Conservation (phyloP, 2,888 invertebrate species). For the Pollenia angustigena region DNA sequence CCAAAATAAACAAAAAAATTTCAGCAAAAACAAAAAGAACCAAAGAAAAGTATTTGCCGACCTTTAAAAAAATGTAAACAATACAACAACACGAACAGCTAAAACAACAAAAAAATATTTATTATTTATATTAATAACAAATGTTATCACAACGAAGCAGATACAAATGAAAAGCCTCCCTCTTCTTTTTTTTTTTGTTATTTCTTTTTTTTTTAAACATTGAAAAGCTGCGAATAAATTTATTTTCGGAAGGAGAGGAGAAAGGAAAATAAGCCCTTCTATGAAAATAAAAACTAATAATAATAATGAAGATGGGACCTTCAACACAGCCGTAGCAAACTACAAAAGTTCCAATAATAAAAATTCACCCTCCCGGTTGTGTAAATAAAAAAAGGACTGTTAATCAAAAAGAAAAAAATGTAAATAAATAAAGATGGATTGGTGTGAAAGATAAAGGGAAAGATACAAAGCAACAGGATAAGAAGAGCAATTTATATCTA, state of each 20-base stretch:
- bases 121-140: conserved; percentile 47
- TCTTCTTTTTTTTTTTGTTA: neutral
- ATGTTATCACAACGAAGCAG: conserved; percentile 52
- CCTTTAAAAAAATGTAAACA: conserved; percentile 17
- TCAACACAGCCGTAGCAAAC: neutral
- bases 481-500: neutral
- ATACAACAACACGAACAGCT: conserved; percentile 15
- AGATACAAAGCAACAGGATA: conserved; percentile 23
- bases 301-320: neutral
- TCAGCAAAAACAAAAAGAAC: neutral
- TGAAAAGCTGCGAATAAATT: neutral
- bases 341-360: neutral
- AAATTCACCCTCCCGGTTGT: neutral
- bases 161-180: conserved; percentile 1
- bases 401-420: neutral
- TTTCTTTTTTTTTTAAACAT: neutral
- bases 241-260: neutral
- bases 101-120: conserved; percentile 12
- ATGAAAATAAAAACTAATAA: neutral
- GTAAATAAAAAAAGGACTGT: neutral
- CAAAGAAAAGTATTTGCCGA: conserved; percentile 37
- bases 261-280: conserved; percentile 25
- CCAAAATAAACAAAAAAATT: neutral
- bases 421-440: neutral
- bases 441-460: neutral